Base-by-base conservation (phyloP, 2,797 vertebrate species). In the Peromyscus nudipes region DNA sequence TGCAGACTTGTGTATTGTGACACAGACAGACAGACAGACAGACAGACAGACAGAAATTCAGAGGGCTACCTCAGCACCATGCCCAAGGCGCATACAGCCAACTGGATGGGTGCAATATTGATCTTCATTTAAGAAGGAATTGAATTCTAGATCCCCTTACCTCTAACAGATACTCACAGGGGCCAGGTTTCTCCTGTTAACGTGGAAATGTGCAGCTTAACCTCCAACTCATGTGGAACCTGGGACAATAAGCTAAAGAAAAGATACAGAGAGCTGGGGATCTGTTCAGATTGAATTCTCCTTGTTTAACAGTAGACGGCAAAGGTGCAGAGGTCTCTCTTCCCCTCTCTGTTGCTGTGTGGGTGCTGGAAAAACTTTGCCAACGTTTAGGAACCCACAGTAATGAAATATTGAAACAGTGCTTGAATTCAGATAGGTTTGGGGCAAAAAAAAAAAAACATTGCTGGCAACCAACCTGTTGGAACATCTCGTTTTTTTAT, bases 391-490 rank as follows among this genome's bases (percentile, higher is more conserved):
- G 75, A 86, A 92, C 19, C 57, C 21, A 17, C 25, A 95, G 64
- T 84, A 92, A 90, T 94, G 81, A 92, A 95, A 92, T 79, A 4
- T 62, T 76, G 12, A 49, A 25, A 69, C 82, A 95, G 34, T 94
- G 94, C 95, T 92, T 89, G 27, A 96, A 87, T 92, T 96, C 75
- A 73, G 90, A 92, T 73, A 49, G 95, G 67, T 92, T 96, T 97
- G 83, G 27, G 93, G 89, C 4, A 7, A 19, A 34, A 57, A 34
- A 37, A 64, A 65, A 69, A 49, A 49, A 49, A 6, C 49, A 21
- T 91, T 96, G 46, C 46, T 92, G 52, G 60, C n/a, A n/a, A n/a
- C n/a, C n/a, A 81, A 81, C 31, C 57, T 91, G 17, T 86, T 96
- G 57, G 69, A 91, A 91, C 57, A 91, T 87, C 69, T 97, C 17